phyloP scores from a whole-genome alignment of 2,888 invertebrate genomes.

The Dryomyza anilis region DNA sequence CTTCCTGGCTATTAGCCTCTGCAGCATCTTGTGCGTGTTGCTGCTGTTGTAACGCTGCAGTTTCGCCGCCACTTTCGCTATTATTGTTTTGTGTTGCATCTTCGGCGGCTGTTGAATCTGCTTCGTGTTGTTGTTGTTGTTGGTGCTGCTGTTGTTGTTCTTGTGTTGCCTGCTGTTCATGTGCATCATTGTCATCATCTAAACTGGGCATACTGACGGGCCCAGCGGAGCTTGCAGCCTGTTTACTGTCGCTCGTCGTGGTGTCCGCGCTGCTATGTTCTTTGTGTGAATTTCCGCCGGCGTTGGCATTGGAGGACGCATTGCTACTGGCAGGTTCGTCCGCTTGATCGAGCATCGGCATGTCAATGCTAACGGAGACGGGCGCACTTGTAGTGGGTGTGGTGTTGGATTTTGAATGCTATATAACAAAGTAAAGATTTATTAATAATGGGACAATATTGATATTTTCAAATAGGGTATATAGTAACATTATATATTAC shows the following conservation, averaged over 20 bases:
- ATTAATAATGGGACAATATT: not conserved
- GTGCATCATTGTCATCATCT: constrained; percentile 60
- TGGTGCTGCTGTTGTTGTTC: constrained; percentile 20
- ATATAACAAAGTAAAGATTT: constrained; percentile 19
- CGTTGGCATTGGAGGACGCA: constrained; percentile 39
- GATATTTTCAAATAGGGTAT: not conserved
- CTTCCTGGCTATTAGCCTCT: not conserved
- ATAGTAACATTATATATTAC: too few species aligned
- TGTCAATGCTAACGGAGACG: constrained; percentile 60
- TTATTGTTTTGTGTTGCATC: constrained; percentile 35
- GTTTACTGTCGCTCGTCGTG: constrained; percentile 15
- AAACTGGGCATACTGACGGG: constrained; percentile 62
- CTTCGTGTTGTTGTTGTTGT: constrained; percentile 35
- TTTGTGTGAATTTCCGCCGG: too few species aligned
- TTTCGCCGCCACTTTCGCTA: constrained; percentile 30
- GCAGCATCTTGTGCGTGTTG: constrained; percentile 9
- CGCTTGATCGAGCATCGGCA: constrained; percentile 59
- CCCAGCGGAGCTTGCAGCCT: constrained; percentile 39
- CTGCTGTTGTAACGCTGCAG: constrained; percentile 27
- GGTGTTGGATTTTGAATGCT: constrained; percentile 39
- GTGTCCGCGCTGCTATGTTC: constrained; percentile 31
- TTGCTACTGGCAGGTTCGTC: constrained; percentile 45
- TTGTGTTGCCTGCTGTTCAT: constrained; percentile 35
- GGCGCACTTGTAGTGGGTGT: constrained; percentile 47
- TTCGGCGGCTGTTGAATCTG: constrained; percentile 26